Conservation (phyloP, 2,797 vertebrate species). For the Lagorchestes hirsutus region DNA sequence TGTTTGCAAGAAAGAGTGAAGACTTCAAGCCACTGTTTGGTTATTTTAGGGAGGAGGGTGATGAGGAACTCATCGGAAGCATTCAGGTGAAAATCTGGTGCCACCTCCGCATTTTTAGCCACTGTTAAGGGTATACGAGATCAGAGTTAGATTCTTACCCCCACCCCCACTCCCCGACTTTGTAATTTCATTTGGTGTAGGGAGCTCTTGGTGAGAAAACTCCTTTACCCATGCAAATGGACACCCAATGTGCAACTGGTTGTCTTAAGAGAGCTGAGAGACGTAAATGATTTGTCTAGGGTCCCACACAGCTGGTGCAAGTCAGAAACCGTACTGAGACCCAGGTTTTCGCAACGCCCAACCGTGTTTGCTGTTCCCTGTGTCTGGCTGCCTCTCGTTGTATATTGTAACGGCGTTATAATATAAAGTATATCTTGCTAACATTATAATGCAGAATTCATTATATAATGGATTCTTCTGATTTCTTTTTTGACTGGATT, state of each 20-base stretch:
- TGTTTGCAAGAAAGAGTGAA: constrained; percentile 33
- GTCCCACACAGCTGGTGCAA: background rate
- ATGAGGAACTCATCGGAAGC: background rate
- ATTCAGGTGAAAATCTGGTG: background rate
- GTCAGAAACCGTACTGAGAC: background rate
- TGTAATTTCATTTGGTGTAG: background rate
- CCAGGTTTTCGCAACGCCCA: background rate
- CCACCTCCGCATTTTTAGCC: constrained; percentile 26
- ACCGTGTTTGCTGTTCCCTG: background rate
- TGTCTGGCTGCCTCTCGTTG: background rate
- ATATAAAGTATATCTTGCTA: background rate
- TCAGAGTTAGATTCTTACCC: background rate
- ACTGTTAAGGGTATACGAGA: constrained; percentile 33
- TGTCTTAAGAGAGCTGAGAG: background rate
- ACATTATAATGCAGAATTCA: background rate
- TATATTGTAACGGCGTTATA: background rate
- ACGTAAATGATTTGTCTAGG: background rate
- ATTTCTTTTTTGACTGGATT: background rate
- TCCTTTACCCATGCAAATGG: background rate
- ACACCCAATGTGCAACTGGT: background rate
- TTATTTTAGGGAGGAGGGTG: background rate
- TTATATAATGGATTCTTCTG: background rate
- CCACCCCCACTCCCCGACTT: background rate
- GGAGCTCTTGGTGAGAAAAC: background rate
- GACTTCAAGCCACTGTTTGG: constrained; percentile 5